Base-by-base conservation (phyloP, 2,797 vertebrate genomes). In the Moxostoma hubbsi region DNA sequence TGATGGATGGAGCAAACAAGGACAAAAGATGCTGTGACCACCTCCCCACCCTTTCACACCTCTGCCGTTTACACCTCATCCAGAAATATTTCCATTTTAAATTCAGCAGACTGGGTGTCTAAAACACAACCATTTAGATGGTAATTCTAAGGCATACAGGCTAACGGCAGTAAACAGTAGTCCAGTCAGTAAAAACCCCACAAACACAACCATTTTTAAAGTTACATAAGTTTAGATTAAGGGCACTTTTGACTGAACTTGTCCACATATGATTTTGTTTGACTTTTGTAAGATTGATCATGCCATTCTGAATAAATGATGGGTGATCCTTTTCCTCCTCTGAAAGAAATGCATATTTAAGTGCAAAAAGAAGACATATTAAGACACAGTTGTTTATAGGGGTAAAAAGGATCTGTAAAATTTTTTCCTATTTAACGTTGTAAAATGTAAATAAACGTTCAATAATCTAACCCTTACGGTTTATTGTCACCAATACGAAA, bases 21-120 rank as follows among this genome's bases (percentile, higher is more conserved):
- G 15, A 0, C 11, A 58, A 57, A 58, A 49, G 12, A 4, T 8
- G 55, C 11, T 36, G 36, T 36, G 1, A 9, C 5, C 24, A 47
- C 7, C 54, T 43, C 75, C 46, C 55, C 59, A 85, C 81, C 66
- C 77, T 36, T 36, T 36, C 36, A 36, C 36, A 36, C 36, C 36
- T 36, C 36, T 36, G 36, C 4, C 36, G 4, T 36, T 36, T 36
- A 3, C 36, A 36, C 36, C 36, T 36, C 36, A 36, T 36, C 4
- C 36, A 36, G 36, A 36, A 36, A 36, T 36, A 36, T 36, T 36
- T 36, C 36, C 36, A 36, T 36, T 36, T 36, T 36, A 36, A 36
- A 36, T 36, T 4, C 36, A 36, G 36, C 36, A 36, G 36, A 36
- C 36, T 4, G 36, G 36, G 36, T 36, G 36, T 4, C 36, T 36